phyloP scores from a whole-genome alignment of 1,140 invertebrate genomes.

The Maconellicoccus hirsutus region DNA sequence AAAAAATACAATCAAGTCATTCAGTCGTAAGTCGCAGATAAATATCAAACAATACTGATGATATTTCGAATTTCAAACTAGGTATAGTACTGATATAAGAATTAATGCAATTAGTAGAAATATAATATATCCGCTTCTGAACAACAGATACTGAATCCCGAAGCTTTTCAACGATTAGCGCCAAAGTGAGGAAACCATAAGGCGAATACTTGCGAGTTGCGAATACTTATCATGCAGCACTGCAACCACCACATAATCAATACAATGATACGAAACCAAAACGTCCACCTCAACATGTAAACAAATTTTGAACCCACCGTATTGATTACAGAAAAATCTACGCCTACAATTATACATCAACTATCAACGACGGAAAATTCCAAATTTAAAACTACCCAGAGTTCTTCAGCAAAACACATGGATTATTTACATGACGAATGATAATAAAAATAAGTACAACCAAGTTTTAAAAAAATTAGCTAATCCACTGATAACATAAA shows the following conservation, averaged over 20 bases:
- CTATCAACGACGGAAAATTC: background rate
- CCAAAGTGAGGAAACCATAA: background rate
- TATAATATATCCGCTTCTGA: too few relatives aligned
- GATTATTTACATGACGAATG: background rate
- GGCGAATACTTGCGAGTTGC: too few relatives aligned
- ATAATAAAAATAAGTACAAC: background rate
- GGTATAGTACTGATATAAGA: too few relatives aligned
- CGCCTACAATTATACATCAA: background rate
- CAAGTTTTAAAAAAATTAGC: background rate
- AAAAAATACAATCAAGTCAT: too few relatives aligned
- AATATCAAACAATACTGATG: too few relatives aligned
- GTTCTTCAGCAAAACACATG: background rate
- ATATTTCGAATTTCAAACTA: too few relatives aligned
- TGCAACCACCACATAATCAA: slow-evolving; percentile 3
- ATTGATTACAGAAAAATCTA: background rate
- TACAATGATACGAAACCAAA: background rate
- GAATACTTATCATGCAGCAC: slow-evolving; percentile 2
- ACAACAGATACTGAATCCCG: too few relatives aligned
- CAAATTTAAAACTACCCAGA: background rate
- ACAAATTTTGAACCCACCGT: background rate
- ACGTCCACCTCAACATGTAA: background rate
- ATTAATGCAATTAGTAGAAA: too few relatives aligned
- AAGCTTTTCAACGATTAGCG: background rate
- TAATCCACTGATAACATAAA: background rate
- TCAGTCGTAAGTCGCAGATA: too few relatives aligned